Conservation (phyloP, 2,888 invertebrate species). For the Lamellibrachia columna region DNA sequence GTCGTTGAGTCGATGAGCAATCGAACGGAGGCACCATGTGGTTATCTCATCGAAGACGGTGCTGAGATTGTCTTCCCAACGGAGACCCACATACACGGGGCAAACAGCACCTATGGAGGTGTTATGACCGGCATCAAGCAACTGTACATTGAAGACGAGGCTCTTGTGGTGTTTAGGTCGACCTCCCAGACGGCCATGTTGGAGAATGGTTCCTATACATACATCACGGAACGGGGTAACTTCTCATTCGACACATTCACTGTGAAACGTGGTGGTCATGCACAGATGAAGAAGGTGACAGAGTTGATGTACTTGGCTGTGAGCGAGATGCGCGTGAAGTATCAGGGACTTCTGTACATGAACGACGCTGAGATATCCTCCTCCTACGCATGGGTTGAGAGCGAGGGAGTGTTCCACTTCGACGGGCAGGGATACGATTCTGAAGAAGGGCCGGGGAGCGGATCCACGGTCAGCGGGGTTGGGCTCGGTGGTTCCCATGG, state of each 20-base stretch:
- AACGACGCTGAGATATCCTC: constrained; percentile 49
- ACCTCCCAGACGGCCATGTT: constrained; percentile 49
- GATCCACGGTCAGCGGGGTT: constrained; percentile 36
- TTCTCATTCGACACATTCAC: constrained; percentile 47
- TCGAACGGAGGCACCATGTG: constrained; percentile 52
- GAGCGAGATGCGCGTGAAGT: constrained; percentile 50
- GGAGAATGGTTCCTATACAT: constrained; percentile 43
- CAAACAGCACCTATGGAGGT: constrained; percentile 49
- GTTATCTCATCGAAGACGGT: constrained; percentile 48
- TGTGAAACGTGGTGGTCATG: constrained; percentile 46
- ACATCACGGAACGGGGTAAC: constrained; percentile 46
- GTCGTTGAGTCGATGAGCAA: constrained; percentile 49
- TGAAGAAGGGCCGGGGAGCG: constrained; percentile 42
- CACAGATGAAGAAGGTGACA: constrained; percentile 44
- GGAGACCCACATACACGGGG: constrained; percentile 53
- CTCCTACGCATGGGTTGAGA: constrained; percentile 52
- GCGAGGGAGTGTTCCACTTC: constrained; percentile 50
- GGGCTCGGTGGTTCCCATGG: constrained; percentile 54
- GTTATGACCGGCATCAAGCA: constrained; percentile 47
- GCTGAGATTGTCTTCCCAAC: constrained; percentile 49
- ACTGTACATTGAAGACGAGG: constrained; percentile 46
- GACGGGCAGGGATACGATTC: constrained; percentile 47
- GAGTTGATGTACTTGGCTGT: constrained; percentile 39
- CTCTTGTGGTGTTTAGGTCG: constrained; percentile 45
- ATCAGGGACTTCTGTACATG: constrained; percentile 49